Evolutionary conservation across 1,140 invertebrate genomes (phyloP).

Genomic region (Habropoda laboriosa): DNA sequence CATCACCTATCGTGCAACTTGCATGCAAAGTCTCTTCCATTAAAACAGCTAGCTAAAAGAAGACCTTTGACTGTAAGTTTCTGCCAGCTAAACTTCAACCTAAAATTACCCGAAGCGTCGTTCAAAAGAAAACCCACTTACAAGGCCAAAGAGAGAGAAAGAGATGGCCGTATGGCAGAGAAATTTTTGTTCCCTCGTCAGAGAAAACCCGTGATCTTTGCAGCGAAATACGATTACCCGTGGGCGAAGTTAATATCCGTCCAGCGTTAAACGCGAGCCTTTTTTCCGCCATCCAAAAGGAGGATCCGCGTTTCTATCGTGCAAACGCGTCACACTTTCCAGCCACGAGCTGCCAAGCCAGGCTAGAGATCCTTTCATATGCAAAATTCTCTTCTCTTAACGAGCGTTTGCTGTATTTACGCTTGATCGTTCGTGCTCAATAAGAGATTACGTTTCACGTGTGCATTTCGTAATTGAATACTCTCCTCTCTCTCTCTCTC

Average conservation of each 20-base stretch:
- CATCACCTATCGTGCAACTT: too few species aligned
- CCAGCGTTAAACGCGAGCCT: not conserved
- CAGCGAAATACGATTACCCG: not conserved
- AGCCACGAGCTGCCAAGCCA: not conserved
- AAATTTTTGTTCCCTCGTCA: not conserved
- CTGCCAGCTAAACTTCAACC: not conserved
- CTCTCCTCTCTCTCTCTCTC: too few species aligned
- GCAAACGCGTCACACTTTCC: constrained; percentile 11
- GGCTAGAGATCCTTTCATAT: constrained; percentile 22
- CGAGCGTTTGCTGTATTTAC: not conserved
- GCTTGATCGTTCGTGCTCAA: constrained; percentile 8
- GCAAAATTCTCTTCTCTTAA: constrained; percentile 3
- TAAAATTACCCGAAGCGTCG: not conserved
- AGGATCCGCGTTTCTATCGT: constrained; percentile 7
- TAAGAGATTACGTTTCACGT: not conserved
- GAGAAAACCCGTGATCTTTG: not conserved
- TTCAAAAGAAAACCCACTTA: not conserved
- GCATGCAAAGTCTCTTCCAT: not conserved
- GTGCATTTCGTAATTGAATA: not conserved
- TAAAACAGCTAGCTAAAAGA: not conserved
- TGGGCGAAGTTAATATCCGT: constrained; percentile 4
- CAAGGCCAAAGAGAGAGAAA: not conserved
- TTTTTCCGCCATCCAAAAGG: not conserved
- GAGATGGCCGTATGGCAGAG: not conserved
- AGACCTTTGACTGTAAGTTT: not conserved